Evolutionary conservation across 2,113 vertebrate genomes (phyloP).

Genomic region (Crotalus helleri): DNA sequence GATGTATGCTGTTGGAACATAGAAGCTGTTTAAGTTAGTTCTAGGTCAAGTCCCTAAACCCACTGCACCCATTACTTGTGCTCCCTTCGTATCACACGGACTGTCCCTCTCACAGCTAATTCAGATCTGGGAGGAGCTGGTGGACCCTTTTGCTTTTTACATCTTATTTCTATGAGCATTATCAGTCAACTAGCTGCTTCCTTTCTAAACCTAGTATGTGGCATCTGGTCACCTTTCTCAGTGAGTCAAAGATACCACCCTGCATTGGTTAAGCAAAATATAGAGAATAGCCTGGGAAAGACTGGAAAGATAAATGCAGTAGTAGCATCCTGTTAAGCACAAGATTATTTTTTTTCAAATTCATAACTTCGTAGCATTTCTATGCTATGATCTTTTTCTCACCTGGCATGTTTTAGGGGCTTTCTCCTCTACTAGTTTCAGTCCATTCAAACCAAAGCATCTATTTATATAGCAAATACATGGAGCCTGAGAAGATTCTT

Average conservation of each 20-base stretch:
- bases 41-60: background rate
- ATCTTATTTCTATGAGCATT: background rate
- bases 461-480: background rate
- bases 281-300: background rate
- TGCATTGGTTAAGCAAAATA: background rate
- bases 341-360: background rate
- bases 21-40: background rate
- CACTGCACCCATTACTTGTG: background rate
- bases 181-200: background rate
- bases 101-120: background rate
- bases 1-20: background rate
- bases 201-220: background rate
- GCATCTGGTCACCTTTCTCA: background rate
- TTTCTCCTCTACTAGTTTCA: background rate
- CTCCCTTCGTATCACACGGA: background rate
- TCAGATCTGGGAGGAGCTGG: background rate
- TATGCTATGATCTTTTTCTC: background rate
- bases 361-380: background rate
- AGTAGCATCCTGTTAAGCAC: background rate
- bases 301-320: background rate
- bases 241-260: background rate
- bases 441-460: background rate
- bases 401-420: background rate
- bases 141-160: background rate
- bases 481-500: background rate